Conservation (phyloP, 2,888 invertebrate species). For the Ectemnius continuus region DNA sequence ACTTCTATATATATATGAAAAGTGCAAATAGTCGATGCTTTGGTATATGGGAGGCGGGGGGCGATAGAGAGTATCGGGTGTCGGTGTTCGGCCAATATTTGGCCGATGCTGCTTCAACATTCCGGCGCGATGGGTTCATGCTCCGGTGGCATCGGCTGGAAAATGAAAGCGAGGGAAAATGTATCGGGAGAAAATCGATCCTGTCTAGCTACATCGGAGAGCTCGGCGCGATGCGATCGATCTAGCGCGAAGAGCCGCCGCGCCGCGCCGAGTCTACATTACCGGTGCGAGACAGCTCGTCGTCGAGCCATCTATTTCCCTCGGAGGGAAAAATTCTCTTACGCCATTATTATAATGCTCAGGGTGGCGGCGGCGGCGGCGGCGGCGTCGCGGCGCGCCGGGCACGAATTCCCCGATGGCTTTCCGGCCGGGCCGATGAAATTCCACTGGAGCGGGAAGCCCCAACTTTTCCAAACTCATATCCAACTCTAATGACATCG, state of each 20-base stretch:
- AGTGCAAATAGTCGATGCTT: no score
- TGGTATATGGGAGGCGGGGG: slow-evolving; percentile 12
- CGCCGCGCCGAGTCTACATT: neutral
- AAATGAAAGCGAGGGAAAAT: neutral
- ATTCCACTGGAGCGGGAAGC: neutral
- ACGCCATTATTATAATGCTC: slow-evolving; percentile 3
- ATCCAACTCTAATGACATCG: no score
- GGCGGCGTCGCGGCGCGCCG: no score
- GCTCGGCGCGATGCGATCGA: neutral
- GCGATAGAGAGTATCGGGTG: slow-evolving; percentile 2
- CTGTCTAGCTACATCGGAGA: neutral
- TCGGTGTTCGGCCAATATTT: slow-evolving; percentile 7
- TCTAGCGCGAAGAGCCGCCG: no score
- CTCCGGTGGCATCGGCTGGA: neutral
- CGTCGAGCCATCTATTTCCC: neutral
- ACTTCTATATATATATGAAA: no score
- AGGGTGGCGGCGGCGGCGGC: no score
- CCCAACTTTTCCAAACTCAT: neutral
- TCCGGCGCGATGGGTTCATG: neutral
- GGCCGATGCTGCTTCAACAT: neutral
- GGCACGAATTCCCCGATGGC: neutral
- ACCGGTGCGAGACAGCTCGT: neutral
- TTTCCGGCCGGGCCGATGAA: neutral
- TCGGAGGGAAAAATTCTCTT: neutral
- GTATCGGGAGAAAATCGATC: neutral